A percentile compares a stretch with the other conserved stretches of the same genome.
Evolutionary conservation across 2,888 invertebrate species (phyloP).

Genomic region (Gastracanthus pulcherrimus): DNA sequence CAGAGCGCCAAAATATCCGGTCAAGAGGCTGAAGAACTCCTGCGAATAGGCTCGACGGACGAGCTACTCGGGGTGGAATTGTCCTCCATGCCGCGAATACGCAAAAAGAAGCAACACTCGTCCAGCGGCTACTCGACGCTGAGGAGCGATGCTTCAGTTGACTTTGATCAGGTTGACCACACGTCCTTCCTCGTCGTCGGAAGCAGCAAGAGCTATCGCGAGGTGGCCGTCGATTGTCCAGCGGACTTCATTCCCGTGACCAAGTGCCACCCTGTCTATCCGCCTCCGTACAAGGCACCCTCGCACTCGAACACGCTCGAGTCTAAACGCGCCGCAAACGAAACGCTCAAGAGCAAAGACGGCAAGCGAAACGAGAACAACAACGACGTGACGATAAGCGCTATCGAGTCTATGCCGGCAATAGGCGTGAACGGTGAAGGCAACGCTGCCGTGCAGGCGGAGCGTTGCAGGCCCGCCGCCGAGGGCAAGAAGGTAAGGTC

Average conservation of each 20-base stretch:
- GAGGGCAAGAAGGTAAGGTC: constrained; percentile 74
- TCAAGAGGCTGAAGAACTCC: constrained; percentile 67
- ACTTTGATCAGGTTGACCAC: constrained; percentile 64
- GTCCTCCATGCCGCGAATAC: constrained; percentile 57
- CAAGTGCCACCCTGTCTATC: constrained; percentile 75
- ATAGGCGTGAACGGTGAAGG: constrained; percentile 1
- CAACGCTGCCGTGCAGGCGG: constrained; percentile 52
- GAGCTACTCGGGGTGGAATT: constrained; percentile 65
- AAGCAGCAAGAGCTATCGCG: constrained; percentile 68
- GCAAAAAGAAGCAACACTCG: constrained; percentile 69
- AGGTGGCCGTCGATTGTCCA: constrained; percentile 76
- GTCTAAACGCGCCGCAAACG: constrained; percentile 56
- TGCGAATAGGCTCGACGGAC: constrained; percentile 70
- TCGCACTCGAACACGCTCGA: constrained; percentile 65
- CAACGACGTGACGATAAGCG: constrained; percentile 32
- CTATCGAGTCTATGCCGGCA: constrained; percentile 2
- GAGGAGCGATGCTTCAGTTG: constrained; percentile 71
- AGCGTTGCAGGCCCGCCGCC: constrained; percentile 55
- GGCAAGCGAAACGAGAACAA: constrained; percentile 52
- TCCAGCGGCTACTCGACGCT: constrained; percentile 75
- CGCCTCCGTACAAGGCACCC: no score
- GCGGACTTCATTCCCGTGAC: constrained; percentile 73
- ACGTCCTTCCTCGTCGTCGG: constrained; percentile 68
- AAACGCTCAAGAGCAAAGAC: constrained; percentile 54
- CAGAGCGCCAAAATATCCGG: constrained; percentile 60